Base-by-base conservation (phyloP, 2,888 invertebrate species). In the Hirtodrosophila cameraria region DNA sequence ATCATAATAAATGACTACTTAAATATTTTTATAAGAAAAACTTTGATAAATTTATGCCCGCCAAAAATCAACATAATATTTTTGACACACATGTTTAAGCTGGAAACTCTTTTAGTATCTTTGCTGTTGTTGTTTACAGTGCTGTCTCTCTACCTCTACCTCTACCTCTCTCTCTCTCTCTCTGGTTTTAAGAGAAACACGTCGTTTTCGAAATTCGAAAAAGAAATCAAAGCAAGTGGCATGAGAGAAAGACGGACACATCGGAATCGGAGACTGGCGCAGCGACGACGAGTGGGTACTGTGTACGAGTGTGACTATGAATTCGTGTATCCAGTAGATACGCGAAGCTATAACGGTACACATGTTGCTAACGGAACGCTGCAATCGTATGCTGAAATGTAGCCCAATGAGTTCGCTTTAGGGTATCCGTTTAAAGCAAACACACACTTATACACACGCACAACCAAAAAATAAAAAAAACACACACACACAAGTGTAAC, bases 311-410 rank as follows among this genome's bases (percentile, higher is more conserved):
- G n/a, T n/a, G n/a, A n/a, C n/a, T n/a, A n/a, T 55, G 63, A 60
- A 42, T 38, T 73, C 65, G 72, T 52, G 65, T 63, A 72, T 68
- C 67, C 78, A 71, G 78, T 88, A 82, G 80, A 87, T 83, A 83
- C 86, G 85, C 87, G 87, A 85, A 84, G 71, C 86, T 78, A 86
- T 82, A 82, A 86, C 88, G 74, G 85, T 87, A 75, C 88, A 87
- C 85, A 88, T 80, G 89, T 73, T 75, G 76, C 77, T 74, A 68
- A 69, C 88, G 88, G 85, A n/a, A 88, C 77, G 50, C 72, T 71
- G 71, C 71, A 72, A 75, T 67, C 70, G 73, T 35, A 53, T 61
- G 62, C 25, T 64, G 46, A 68, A 75, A 81, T 81, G 75, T 81
- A 75, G 85, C 76, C 63, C 82, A 67, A 81, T 81, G 74, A 67